Conservation (phyloP, 1,140 invertebrate species). For the Neodiprion pinetum region DNA sequence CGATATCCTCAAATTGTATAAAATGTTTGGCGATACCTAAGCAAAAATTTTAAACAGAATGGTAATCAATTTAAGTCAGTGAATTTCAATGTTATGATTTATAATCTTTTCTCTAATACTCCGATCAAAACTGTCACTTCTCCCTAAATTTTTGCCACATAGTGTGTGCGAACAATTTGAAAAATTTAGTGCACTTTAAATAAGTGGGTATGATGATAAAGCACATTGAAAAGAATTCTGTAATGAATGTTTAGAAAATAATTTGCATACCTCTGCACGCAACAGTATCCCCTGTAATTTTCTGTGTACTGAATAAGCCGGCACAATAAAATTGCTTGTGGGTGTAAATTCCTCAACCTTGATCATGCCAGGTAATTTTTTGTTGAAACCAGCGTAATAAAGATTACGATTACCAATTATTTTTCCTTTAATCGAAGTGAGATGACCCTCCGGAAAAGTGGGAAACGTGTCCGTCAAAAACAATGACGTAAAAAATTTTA, state of each 20-base stretch:
- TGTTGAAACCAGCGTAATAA: slow-evolving; percentile 68
- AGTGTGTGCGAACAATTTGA: no score
- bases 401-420: slow-evolving; percentile 86
- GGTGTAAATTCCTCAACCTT: slow-evolving; percentile 72
- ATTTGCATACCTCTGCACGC: slow-evolving; percentile 34
- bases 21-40: slow-evolving; percentile 53
- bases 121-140: no score
- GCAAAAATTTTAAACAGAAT: neutral
- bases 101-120: neutral
- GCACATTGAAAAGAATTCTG: neutral
- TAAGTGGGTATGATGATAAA: no score
- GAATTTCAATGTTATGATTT: neutral
- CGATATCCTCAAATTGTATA: slow-evolving; percentile 59
- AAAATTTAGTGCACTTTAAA: no score
- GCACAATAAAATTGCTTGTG: slow-evolving; percentile 72
- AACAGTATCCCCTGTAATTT: slow-evolving; percentile 40
- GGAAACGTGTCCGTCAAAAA: slow-evolving; percentile 77
- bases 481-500: slow-evolving; percentile 81
- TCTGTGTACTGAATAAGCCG: slow-evolving; percentile 59
- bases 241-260: neutral
- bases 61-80: neutral
- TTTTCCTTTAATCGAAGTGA: slow-evolving; percentile 78
- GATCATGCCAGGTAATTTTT: slow-evolving; percentile 65
- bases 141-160: no score
- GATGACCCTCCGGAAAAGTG: slow-evolving; percentile 74